A percentile compares a stretch with the other conserved stretches of the same genome.
These are phyloP conservation scores for Diarsia rubi DNA, from an alignment of 2,888 invertebrate species.

Conservation along the genomic window DNA sequence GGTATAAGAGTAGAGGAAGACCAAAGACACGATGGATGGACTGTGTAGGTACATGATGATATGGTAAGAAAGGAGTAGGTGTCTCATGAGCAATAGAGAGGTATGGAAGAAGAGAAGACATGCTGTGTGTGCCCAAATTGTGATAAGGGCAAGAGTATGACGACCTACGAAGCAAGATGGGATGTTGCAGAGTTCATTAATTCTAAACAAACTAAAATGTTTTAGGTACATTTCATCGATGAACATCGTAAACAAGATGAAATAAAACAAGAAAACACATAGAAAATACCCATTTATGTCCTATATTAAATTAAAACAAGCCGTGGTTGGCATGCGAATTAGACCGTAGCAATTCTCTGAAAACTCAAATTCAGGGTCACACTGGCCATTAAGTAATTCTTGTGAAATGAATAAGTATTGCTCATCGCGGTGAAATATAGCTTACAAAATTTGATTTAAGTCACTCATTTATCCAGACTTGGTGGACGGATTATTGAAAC, in stretches of 20 bases:
- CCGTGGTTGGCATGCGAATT: slow-evolving; percentile 5
- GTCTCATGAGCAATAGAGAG: too few relatives aligned
- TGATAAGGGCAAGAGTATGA: too few relatives aligned
- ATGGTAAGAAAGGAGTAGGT: too few relatives aligned
- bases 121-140: too few relatives aligned
- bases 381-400: slow-evolving; percentile 6
- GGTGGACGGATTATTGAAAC: background rate
- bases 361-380: slow-evolving; percentile 20
- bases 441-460: background rate
- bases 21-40: too few relatives aligned
- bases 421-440: slow-evolving; percentile 10
- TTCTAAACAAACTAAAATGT: background rate
- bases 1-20: too few relatives aligned
- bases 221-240: background rate
- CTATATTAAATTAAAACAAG: slow-evolving; percentile 21
- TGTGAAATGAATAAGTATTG: slow-evolving; percentile 16
- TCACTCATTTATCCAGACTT: background rate
- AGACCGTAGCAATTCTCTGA: slow-evolving; percentile 5
- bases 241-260: background rate
- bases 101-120: too few relatives aligned
- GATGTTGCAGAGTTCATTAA: background rate
- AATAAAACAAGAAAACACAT: background rate
- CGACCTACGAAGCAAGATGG: too few relatives aligned
- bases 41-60: too few relatives aligned
- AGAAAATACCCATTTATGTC: background rate